phyloP scores from a whole-genome alignment of 2,797 vertebrate genomes.

The Hyperoplus lanceolatus region DNA sequence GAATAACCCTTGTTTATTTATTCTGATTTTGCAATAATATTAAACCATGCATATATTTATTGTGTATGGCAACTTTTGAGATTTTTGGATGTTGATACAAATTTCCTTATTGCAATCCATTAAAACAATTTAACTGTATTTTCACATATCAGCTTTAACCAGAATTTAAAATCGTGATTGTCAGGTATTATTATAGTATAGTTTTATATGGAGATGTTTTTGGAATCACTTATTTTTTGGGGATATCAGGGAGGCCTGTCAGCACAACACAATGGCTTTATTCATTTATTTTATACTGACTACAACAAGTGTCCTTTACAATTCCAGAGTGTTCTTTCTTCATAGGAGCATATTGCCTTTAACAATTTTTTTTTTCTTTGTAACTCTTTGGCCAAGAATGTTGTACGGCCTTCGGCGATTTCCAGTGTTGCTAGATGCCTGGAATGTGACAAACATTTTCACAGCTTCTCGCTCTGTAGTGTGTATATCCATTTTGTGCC shows the following conservation, averaged over 20 bases:
- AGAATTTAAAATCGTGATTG: too few relatives aligned
- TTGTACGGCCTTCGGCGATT: background rate
- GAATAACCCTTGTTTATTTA: constrained; percentile 54
- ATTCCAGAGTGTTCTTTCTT: background rate
- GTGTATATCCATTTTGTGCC: constrained; percentile 7
- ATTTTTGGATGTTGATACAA: constrained; percentile 21
- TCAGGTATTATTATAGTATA: too few relatives aligned
- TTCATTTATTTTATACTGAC: too few relatives aligned
- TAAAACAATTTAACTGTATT: background rate
- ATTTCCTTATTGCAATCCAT: constrained; percentile 15
- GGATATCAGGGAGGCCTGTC: too few relatives aligned
- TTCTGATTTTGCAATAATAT: constrained; percentile 34
- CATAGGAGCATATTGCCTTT: background rate
- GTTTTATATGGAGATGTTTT: too few relatives aligned
- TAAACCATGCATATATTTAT: constrained; percentile 21
- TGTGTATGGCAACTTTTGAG: constrained; percentile 38
- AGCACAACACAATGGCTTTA: too few relatives aligned
- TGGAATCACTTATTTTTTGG: too few relatives aligned
- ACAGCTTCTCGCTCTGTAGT: constrained; percentile 4
- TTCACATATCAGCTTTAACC: background rate
- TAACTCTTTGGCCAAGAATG: background rate
- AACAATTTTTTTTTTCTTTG: background rate
- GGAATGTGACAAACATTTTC: background rate
- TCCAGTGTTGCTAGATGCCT: background rate
- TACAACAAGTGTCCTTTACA: background rate